These are phyloP conservation scores for Tadarida brasiliensis DNA, from an alignment of 2,797 vertebrate species.

Conservation along the genomic window DNA sequence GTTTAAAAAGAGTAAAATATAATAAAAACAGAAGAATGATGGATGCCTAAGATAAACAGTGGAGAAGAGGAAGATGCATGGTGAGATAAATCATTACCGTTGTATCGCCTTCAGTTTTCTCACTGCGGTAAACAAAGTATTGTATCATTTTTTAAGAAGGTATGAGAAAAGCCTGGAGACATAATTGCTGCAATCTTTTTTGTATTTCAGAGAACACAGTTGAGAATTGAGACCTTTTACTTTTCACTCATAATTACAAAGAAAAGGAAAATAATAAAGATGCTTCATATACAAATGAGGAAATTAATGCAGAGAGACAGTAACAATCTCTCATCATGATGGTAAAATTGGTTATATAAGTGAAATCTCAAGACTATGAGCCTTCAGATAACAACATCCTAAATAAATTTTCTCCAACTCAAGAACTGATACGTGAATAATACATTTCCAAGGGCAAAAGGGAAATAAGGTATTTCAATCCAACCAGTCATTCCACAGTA, in stretches of 20 bases:
- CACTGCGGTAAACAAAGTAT: not conserved
- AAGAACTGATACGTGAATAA: slow-evolving; percentile 18
- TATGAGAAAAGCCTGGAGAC: not conserved
- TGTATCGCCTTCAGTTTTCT: not conserved
- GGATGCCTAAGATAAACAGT: not conserved
- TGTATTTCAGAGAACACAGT: not conserved
- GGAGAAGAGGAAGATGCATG: not conserved
- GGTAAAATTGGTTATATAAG: not conserved
- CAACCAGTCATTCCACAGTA: not conserved
- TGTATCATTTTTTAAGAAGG: slow-evolving; percentile 11
- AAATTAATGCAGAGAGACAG: slow-evolving; percentile 13
- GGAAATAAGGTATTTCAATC: not conserved
- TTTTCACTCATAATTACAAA: slow-evolving; percentile 46
- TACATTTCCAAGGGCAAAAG: slow-evolving; percentile 22
- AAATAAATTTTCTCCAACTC: slow-evolving; percentile 42
- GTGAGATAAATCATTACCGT: not conserved
- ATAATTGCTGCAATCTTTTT: not conserved
- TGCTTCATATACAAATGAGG: not conserved
- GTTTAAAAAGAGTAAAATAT: not conserved
- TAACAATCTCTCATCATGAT: slow-evolving; percentile 1
- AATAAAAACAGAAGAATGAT: slow-evolving; percentile 31
- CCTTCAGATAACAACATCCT: not conserved
- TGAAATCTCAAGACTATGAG: slow-evolving; percentile 26
- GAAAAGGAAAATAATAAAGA: slow-evolving; percentile 26
- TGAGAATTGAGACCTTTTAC: not conserved